Base-by-base conservation (phyloP, 2,888 invertebrate genomes). In the Cephus sareptanus region DNA sequence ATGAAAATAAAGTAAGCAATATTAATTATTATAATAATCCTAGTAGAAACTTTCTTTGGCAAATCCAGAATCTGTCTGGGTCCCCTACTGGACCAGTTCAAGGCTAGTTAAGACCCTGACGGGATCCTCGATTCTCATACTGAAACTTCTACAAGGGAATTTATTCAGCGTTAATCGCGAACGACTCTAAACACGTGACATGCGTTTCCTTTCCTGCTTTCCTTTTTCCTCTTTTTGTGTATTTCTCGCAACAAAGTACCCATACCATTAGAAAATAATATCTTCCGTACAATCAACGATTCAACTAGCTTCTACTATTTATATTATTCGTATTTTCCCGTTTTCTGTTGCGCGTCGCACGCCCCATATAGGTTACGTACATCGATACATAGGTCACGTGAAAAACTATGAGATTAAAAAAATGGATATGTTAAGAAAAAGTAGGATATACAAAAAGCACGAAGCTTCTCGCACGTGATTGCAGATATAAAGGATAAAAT, bases 331-430 rank as follows among this genome's bases (percentile, higher is more conserved):
- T 71, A 71, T 71, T 71, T 56, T 71, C 12, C 15, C 71, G 31
- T 3, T 31, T 31, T 71, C 33, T 3, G 15, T 71, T 23, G 71
- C 71, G 15, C 71, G 31, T 71, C 71, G 11, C 34, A 15, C 71
- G 31, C 15, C 9, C 31, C 31, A 33, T 71, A 33, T 23, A 56
- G 6, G 15, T 56, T 56, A 23, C 40, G 23, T 56, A 56, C 23
- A 56, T 56, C 9, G 9, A 9, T 56, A 56, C 23, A 56, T 23
- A 56, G 56, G 2, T 56, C 6, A 23, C 78, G 74, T 83, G 83
- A 81, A 83, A 85, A 85, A 83, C 81, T 85, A 85, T 80, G 80
- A 83, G 75, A 81, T 82, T 78, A 79, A 74, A 79, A 77, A 77
- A 70, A 82, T 82, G 80, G 83, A 83, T 83, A 83, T 83, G 83